Conservation (phyloP, 2,888 invertebrate species). For the Alsophila aescularia region DNA sequence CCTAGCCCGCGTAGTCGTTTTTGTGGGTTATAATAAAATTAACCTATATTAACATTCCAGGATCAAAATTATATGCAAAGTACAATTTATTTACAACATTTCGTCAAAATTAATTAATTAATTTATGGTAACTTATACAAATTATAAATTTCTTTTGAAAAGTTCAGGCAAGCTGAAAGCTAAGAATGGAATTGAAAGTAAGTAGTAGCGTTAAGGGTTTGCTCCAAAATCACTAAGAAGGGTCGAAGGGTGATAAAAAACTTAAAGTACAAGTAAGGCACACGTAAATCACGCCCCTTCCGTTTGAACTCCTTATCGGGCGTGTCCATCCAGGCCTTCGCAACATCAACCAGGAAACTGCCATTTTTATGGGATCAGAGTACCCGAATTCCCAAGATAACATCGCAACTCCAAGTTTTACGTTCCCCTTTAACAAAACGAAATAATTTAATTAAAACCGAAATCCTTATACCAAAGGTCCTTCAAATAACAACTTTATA, state of each 20-base stretch:
- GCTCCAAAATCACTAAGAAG: background rate
- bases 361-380: slow-evolving; percentile 14
- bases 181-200: background rate
- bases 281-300: slow-evolving; percentile 6
- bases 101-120: no score
- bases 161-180: no score
- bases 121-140: no score
- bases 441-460: slow-evolving; percentile 40
- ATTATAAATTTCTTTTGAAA: no score
- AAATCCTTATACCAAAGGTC: slow-evolving; percentile 31
- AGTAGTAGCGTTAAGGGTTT: no score
- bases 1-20: no score
- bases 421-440: slow-evolving; percentile 20
- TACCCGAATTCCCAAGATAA: slow-evolving; percentile 18
- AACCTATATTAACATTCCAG: no score
- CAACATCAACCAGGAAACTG: slow-evolving; percentile 10
- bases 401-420: slow-evolving; percentile 19
- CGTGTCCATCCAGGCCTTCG: slow-evolving; percentile 6
- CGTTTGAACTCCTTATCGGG: slow-evolving; percentile 11
- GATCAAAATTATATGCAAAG: no score
- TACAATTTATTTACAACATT: no score
- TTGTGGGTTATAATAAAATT: no score
- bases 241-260: slow-evolving; percentile 5
- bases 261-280: background rate
- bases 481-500: slow-evolving; percentile 38